phyloP scores from a whole-genome alignment of 1,140 invertebrate genomes.

The Heliconius hewitsoni region DNA sequence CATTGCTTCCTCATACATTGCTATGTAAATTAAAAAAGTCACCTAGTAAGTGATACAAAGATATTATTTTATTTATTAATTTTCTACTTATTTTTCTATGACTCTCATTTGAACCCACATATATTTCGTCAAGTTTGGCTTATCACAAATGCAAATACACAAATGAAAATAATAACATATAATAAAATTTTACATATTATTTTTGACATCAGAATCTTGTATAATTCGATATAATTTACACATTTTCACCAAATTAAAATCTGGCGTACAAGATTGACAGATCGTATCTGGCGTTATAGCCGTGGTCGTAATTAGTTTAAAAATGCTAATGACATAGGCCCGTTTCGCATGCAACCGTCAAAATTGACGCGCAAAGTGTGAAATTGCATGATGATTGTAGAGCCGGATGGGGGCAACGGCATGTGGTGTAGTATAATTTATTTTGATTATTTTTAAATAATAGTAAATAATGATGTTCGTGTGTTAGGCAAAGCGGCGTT shows the following conservation, averaged over 20 bases:
- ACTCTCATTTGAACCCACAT: no score
- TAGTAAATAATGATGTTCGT: background rate
- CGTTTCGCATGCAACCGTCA: slow-evolving; percentile 62
- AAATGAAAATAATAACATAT: background rate
- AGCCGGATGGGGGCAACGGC: slow-evolving; percentile 44
- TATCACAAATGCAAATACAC: background rate
- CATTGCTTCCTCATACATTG: no score
- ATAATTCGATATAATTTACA: background rate
- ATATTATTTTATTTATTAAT: no score
- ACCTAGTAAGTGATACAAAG: no score
- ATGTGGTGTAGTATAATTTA: background rate
- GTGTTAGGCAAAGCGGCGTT: no score
- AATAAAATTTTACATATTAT: no score
- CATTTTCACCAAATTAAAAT: background rate
- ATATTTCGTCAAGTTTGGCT: no score
- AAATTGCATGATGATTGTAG: slow-evolving; percentile 55
- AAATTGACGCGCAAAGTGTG: slow-evolving; percentile 57
- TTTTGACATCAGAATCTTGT: background rate
- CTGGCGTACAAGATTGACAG: slow-evolving; percentile 20
- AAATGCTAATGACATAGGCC: slow-evolving; percentile 33
- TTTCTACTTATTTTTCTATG: no score
- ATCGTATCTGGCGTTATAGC: slow-evolving; percentile 21
- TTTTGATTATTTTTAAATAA: background rate
- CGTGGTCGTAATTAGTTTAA: slow-evolving; percentile 24
- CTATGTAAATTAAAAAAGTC: no score